phyloP scores from a whole-genome alignment of 2,797 vertebrate genomes.

The Coregonus suidteri region DNA sequence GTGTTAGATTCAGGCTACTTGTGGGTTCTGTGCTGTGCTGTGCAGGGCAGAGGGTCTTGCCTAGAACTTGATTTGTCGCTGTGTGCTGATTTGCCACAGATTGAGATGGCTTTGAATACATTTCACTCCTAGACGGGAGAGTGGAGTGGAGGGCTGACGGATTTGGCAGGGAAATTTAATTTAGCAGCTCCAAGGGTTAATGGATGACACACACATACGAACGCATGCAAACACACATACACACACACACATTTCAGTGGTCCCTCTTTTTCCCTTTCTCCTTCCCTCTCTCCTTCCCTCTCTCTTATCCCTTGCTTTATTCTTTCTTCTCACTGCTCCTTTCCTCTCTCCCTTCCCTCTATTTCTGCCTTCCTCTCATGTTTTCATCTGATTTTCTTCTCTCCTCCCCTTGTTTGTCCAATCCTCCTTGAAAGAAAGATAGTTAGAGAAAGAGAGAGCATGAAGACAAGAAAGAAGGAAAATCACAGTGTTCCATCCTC shows the following conservation, averaged over 20 bases:
- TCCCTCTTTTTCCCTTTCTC: background rate
- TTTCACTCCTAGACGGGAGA: background rate
- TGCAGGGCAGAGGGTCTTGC: background rate
- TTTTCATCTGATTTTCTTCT: background rate
- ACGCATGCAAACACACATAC: background rate
- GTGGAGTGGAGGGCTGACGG: background rate
- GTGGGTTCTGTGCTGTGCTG: background rate
- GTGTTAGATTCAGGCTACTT: background rate
- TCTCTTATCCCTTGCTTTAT: background rate
- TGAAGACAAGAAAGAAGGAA: background rate
- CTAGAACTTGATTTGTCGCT: background rate
- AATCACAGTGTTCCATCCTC: background rate
- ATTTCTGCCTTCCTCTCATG: background rate
- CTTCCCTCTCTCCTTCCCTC: background rate
- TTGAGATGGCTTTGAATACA: background rate
- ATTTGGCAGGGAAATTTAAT: background rate
- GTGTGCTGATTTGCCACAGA: background rate
- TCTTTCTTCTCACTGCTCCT: background rate
- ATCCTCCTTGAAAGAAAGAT: background rate
- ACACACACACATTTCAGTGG: background rate
- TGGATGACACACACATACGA: constrained; percentile 8
- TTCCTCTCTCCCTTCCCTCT: background rate
- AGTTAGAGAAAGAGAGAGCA: background rate
- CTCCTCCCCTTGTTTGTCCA: background rate
- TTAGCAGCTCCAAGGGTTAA: background rate